Evolutionary conservation across 2,113 vertebrate genomes (phyloP).

Genomic region (Pardalotus punctatus): DNA sequence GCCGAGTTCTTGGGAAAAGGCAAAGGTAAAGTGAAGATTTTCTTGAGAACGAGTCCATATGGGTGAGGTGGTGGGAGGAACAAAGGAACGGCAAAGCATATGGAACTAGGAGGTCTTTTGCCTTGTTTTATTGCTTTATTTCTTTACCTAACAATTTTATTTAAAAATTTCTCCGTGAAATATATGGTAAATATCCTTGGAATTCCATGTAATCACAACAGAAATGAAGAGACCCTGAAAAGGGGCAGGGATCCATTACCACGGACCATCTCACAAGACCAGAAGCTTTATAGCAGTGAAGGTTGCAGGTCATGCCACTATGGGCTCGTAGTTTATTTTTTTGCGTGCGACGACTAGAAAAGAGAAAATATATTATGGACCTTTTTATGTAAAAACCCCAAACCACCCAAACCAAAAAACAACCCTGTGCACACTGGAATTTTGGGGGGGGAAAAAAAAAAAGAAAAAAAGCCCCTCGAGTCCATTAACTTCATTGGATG

Average conservation of each 20-base stretch:
- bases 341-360: background rate
- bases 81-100: background rate
- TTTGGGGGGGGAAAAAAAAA: background rate
- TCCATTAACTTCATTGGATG: constrained; percentile 15
- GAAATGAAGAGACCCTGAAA: background rate
- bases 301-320: background rate
- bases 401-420: background rate
- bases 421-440: background rate
- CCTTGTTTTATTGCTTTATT: background rate
- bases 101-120: background rate
- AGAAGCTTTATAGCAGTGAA: background rate
- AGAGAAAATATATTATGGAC: background rate
- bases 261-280: background rate
- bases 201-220: background rate
- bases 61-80: background rate
- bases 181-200: background rate
- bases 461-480: background rate
- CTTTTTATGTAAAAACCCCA: background rate
- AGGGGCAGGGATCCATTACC: background rate
- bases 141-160: background rate
- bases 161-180: background rate
- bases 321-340: background rate
- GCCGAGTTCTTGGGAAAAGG: background rate
- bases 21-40: background rate
- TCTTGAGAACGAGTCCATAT: background rate